Conservation (phyloP, 2,888 invertebrate genomes). For the Nymphalis polychloros region DNA sequence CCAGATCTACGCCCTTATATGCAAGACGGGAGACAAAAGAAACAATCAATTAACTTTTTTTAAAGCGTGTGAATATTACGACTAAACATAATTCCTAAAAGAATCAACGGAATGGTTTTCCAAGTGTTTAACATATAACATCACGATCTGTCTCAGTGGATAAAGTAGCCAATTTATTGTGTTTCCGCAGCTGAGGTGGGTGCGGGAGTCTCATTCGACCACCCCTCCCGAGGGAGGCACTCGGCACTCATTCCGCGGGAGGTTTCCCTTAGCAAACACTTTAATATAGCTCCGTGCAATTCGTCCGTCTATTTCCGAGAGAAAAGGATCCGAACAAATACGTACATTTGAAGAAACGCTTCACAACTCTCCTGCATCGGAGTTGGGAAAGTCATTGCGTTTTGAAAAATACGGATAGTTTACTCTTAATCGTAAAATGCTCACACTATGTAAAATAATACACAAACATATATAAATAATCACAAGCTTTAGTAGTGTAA, state of each 20-base stretch:
- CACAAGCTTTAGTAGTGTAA: no score
- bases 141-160: constrained; percentile 22
- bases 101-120: constrained; percentile 8
- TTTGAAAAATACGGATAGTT: constrained; percentile 22
- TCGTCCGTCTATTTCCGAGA: constrained; percentile 47
- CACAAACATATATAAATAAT: not conserved
- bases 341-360: constrained; percentile 36
- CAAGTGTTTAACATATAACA: constrained; percentile 27
- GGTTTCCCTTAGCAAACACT: constrained; percentile 53
- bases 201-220: constrained; percentile 19
- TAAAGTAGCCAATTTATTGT: constrained; percentile 36
- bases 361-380: constrained; percentile 27
- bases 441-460: not conserved
- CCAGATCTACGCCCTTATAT: no score
- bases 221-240: constrained; percentile 25
- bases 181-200: constrained; percentile 24
- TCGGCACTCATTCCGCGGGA: constrained; percentile 26
- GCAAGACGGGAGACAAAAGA: no score
- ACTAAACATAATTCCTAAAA: not conserved
- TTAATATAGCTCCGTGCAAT: constrained; percentile 56
- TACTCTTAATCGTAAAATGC: constrained; percentile 14
- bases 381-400: constrained; percentile 19
- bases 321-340: constrained; percentile 43
- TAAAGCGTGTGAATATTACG: not conserved
- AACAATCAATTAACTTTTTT: not conserved